These are phyloP conservation scores for Chromoteleia sp. DNA, from an alignment of 2,888 invertebrate genomes.

Conservation along the genomic window DNA sequence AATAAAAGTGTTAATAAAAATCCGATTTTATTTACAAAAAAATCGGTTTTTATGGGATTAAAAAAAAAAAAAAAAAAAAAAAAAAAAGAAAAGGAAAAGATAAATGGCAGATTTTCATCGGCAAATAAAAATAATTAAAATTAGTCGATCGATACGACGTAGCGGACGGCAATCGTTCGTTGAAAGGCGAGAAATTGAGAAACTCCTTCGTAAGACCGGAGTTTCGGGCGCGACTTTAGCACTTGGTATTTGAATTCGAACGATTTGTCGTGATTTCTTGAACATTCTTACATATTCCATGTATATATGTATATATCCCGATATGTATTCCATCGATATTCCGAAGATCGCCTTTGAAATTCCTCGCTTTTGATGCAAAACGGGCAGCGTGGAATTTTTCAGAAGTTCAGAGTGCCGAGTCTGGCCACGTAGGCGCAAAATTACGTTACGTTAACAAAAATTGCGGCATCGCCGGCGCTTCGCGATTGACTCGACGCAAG, in stretches of 20 bases:
- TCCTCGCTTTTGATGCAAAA: slow-evolving; percentile 68
- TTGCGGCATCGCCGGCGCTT: slow-evolving; percentile 29
- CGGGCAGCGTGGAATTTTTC: slow-evolving; percentile 68
- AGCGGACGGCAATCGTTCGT: background rate
- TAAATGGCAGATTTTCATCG: background rate
- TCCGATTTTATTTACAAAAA: too few relatives aligned
- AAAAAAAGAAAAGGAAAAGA: too few relatives aligned
- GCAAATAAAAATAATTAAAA: slow-evolving; percentile 28
- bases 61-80: too few relatives aligned
- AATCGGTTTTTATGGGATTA: too few relatives aligned
- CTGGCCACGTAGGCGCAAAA: slow-evolving; percentile 65
- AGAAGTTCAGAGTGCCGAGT: slow-evolving; percentile 59
- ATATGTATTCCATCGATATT: slow-evolving; percentile 70
- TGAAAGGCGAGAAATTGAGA: slow-evolving; percentile 31
- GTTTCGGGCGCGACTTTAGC: slow-evolving; percentile 55
- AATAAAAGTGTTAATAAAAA: too few relatives aligned
- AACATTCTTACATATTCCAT: slow-evolving; percentile 66
- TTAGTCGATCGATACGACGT: slow-evolving; percentile 16
- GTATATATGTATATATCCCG: slow-evolving; percentile 64
- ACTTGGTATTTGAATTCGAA: slow-evolving; percentile 68
- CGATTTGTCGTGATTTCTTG: slow-evolving; percentile 70
- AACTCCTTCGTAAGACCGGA: slow-evolving; percentile 53
- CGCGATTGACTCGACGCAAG: slow-evolving; percentile 17
- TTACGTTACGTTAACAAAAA: slow-evolving; percentile 64
- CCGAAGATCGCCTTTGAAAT: slow-evolving; percentile 69